phyloP scores from a whole-genome alignment of 1,140 invertebrate genomes.

The Pinna nobilis region DNA sequence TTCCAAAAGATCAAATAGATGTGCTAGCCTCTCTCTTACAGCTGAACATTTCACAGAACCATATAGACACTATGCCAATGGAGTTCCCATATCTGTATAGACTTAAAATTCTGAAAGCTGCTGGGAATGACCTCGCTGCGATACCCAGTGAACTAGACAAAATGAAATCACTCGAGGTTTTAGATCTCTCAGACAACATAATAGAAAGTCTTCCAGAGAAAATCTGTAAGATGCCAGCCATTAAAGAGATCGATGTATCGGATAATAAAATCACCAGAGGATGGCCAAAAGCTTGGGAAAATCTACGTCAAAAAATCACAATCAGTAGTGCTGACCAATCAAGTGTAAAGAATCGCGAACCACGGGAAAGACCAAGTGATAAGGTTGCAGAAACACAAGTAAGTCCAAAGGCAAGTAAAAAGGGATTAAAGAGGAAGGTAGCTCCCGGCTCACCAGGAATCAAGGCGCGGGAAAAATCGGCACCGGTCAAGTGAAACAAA shows the following conservation, averaged over 20 bases:
- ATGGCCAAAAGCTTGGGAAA: constrained; percentile 67
- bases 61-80: constrained; percentile 69
- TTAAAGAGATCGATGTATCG: constrained; percentile 65
- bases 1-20: constrained; percentile 70
- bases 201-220: constrained; percentile 68
- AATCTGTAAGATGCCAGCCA: constrained; percentile 65
- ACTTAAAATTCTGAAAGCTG: constrained; percentile 51
- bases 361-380: constrained; percentile 54
- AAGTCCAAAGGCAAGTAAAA: constrained; percentile 52
- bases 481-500: constrained; percentile 14
- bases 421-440: constrained; percentile 36
- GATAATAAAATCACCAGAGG: constrained; percentile 65
- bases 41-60: constrained; percentile 67
- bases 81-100: constrained; percentile 71
- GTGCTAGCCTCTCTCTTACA: constrained; percentile 64
- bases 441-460: constrained; percentile 32
- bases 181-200: constrained; percentile 69
- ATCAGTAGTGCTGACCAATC: constrained; percentile 56
- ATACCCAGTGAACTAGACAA: constrained; percentile 66
- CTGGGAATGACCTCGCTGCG: constrained; percentile 59
- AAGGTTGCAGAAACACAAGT: constrained; percentile 49
- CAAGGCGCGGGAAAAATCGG: constrained; percentile 39
- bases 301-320: constrained; percentile 51
- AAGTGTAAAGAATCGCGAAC: constrained; percentile 52
- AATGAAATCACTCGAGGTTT: constrained; percentile 59